Evolutionary conservation across 1,140 invertebrate genomes (phyloP).

Genomic region (Daktulosphaira vitifoliae): DNA sequence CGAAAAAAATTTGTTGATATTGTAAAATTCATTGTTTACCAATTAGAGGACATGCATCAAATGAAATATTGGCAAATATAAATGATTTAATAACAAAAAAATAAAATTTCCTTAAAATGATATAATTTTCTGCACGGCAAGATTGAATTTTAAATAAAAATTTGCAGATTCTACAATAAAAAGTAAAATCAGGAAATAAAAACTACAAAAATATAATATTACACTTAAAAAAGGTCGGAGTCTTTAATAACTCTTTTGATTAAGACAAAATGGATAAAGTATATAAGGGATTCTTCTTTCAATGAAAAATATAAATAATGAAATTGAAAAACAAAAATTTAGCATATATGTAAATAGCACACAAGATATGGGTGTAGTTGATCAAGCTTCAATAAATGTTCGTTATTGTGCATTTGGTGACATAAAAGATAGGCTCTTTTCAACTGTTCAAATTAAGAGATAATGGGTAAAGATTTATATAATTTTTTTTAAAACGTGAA

Average conservation of each 20-base stretch:
- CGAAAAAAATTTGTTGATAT: background rate
- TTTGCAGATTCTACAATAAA: background rate
- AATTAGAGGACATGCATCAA: background rate
- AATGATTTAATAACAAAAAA: background rate
- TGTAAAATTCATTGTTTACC: background rate
- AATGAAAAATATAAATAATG: conserved; percentile 2
- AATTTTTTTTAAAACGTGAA: background rate
- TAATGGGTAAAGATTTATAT: background rate
- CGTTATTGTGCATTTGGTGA: background rate
- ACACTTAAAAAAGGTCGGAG: background rate
- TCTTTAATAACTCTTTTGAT: background rate
- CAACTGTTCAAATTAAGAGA: background rate
- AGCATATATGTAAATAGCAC: background rate
- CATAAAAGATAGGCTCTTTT: background rate
- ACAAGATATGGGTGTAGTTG: background rate
- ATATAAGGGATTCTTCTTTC: background rate
- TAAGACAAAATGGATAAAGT: too few species aligned
- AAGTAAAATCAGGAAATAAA: background rate
- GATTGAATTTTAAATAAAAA: background rate
- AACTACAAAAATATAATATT: background rate
- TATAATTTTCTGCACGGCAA: background rate
- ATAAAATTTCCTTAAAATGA: background rate
- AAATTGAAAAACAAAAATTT: background rate
- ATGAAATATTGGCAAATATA: background rate
- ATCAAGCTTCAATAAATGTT: background rate